phyloP scores from a whole-genome alignment of 2,888 invertebrate genomes.

The Apamea sordens region DNA sequence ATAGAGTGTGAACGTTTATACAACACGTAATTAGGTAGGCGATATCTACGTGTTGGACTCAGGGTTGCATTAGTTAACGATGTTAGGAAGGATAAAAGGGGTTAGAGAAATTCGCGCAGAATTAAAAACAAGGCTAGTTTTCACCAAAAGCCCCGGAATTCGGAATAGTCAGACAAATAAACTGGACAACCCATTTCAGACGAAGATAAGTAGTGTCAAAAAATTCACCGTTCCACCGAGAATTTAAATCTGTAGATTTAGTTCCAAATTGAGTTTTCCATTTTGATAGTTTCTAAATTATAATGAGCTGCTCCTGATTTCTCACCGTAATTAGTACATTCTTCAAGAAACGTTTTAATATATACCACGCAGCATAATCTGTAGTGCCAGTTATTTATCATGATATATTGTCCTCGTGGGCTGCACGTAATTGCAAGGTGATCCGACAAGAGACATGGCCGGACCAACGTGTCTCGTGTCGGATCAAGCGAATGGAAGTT shows the following conservation, averaged over 20 bases:
- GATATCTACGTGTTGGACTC: conserved; percentile 58
- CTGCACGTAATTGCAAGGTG: conserved; percentile 30
- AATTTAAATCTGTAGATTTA: background rate
- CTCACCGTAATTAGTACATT: background rate
- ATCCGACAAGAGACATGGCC: conserved; percentile 12
- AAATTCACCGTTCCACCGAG: background rate
- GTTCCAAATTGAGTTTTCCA: background rate
- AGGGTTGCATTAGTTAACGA: conserved; percentile 65
- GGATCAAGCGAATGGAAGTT: conserved; percentile 33
- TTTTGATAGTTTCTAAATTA: background rate
- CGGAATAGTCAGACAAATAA: background rate
- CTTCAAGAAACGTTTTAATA: background rate
- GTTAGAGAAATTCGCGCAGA: conserved; percentile 3
- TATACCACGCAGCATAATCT: background rate
- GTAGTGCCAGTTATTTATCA: conserved; percentile 13
- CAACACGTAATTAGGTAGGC: conserved; percentile 69
- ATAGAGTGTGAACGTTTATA: conserved; percentile 65
- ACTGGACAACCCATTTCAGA: background rate
- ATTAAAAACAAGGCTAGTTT: background rate
- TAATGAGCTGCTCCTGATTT: background rate
- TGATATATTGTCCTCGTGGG: conserved; percentile 26
- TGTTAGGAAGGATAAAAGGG: conserved; percentile 30
- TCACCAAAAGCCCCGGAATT: background rate
- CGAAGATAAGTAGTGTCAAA: background rate
- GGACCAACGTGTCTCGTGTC: conserved; percentile 11